Evolutionary conservation across 2,797 vertebrate genomes (phyloP).

Genomic region (Pristis pectinata): DNA sequence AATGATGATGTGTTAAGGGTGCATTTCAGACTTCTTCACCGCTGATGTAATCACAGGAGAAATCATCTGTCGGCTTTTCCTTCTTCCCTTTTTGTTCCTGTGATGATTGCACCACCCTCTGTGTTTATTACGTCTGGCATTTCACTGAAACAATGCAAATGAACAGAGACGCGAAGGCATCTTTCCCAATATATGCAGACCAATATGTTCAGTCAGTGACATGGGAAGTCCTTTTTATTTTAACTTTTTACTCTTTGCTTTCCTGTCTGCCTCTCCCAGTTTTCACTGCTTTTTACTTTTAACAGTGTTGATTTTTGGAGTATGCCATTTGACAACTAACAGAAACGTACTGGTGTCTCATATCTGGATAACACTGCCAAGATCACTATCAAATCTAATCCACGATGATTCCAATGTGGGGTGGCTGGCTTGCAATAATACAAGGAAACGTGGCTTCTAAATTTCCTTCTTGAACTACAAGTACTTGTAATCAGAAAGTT

Average conservation of each 20-base stretch:
- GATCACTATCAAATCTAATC: background rate
- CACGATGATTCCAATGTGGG: background rate
- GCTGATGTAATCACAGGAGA: background rate
- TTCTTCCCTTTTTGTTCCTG: background rate
- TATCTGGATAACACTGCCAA: background rate
- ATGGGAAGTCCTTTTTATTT: background rate
- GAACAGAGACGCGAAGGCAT: background rate
- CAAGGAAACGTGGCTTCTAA: background rate
- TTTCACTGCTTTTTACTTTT: background rate
- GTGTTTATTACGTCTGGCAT: slow-evolving; percentile 3
- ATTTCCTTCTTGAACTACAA: background rate
- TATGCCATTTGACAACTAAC: background rate
- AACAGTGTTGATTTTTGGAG: background rate
- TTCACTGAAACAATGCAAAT: slow-evolving; percentile 12
- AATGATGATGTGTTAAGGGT: background rate
- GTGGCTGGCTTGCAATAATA: background rate
- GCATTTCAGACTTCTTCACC: background rate
- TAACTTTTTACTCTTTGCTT: background rate
- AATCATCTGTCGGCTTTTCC: background rate
- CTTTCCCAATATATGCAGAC: background rate
- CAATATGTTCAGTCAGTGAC: background rate
- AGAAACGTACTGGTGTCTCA: background rate
- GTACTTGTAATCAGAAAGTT: background rate
- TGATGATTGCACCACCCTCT: background rate
- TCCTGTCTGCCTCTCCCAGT: background rate